A percentile compares a stretch with the other conserved stretches of the same genome.
Evolutionary conservation across 2,888 invertebrate genomes (phyloP).

Genomic region (Cantharis lateralis): DNA sequence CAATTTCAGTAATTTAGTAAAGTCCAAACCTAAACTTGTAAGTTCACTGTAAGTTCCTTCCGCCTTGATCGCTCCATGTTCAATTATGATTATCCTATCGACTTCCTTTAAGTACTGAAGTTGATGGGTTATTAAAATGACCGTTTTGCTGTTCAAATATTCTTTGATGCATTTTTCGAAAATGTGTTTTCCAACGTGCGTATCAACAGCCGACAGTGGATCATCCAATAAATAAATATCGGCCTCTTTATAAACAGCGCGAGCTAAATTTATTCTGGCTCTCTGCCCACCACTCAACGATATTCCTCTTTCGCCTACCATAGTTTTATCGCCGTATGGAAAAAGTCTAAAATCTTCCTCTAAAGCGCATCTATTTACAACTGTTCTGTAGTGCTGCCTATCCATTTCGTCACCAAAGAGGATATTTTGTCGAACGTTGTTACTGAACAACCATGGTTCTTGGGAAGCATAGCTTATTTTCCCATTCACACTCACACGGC

Average conservation of each 20-base stretch:
- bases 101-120: slow-evolving; percentile 65
- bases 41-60: slow-evolving; percentile 65
- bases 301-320: slow-evolving; percentile 73
- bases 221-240: slow-evolving; percentile 79
- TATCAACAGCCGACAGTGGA: slow-evolving; percentile 79
- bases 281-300: slow-evolving; percentile 61
- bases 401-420: slow-evolving; percentile 38
- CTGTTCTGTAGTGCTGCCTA: slow-evolving; percentile 55
- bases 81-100: slow-evolving; percentile 60
- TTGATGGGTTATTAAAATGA: slow-evolving; percentile 74
- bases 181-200: slow-evolving; percentile 75
- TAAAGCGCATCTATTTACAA: slow-evolving; percentile 64
- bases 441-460: slow-evolving; percentile 68
- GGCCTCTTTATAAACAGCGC: slow-evolving; percentile 77
- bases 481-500: slow-evolving; percentile 60
- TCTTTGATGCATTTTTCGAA: slow-evolving; percentile 73
- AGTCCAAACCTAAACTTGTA: slow-evolving; percentile 62
- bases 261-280: not conserved
- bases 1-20: slow-evolving; percentile 56
- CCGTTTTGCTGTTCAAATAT: slow-evolving; percentile 61
- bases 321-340: slow-evolving; percentile 60
- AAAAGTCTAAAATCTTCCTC: slow-evolving; percentile 67
- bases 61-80: slow-evolving; percentile 62
- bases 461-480: slow-evolving; percentile 65
- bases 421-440: slow-evolving; percentile 69